phyloP scores from a whole-genome alignment of 2,888 invertebrate species.

The Philopedon plagiatum region DNA sequence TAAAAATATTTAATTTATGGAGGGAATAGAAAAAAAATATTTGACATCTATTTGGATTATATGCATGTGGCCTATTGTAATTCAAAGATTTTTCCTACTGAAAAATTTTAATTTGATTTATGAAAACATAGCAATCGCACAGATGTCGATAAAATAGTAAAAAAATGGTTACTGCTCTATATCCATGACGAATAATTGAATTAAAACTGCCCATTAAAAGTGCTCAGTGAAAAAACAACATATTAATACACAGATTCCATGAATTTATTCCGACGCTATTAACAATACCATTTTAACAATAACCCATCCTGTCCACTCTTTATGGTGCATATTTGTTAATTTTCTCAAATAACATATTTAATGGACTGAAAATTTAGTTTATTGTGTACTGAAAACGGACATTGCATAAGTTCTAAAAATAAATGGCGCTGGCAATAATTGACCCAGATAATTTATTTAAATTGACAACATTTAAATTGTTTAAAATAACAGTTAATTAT shows the following conservation, averaged over 20 bases:
- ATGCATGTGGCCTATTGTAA: no score
- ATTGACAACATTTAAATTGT: conserved; percentile 24
- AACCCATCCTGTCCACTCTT: conserved; percentile 14
- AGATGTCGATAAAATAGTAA: no score
- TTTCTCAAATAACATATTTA: conserved; percentile 30
- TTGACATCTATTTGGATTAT: no score
- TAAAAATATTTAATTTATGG: no score
- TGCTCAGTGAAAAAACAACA: not conserved
- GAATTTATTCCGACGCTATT: not conserved
- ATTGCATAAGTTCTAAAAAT: conserved; percentile 40
- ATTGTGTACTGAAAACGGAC: conserved; percentile 25
- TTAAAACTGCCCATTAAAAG: not conserved
- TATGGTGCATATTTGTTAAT: conserved; percentile 23
- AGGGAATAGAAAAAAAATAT: no score
- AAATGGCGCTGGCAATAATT: conserved; percentile 22
- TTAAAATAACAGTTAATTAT: conserved; percentile 5
- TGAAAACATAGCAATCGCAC: no score
- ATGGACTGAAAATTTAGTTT: conserved; percentile 28
- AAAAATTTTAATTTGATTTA: no score
- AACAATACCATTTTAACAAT: conserved; percentile 11
- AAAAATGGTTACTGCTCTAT: no score
- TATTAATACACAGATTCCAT: not conserved
- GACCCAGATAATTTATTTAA: conserved; percentile 35
- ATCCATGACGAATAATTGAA: not conserved
- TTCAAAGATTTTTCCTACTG: no score